Conservation (phyloP, 2,113 vertebrate genomes). For the Entelurus aequoreus region DNA sequence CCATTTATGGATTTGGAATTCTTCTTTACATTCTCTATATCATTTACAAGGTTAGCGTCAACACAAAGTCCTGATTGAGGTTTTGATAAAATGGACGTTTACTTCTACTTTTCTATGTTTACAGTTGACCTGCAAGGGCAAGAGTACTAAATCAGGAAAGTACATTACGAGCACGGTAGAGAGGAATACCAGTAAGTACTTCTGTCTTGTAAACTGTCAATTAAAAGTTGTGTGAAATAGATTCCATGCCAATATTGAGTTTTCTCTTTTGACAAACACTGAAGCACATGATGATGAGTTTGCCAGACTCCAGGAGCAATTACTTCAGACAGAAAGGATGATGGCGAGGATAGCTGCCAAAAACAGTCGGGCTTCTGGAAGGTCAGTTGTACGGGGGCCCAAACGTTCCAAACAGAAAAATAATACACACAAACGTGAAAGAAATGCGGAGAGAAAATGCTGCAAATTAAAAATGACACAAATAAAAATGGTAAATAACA, state of each 20-base stretch:
- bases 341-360: constrained; percentile 82
- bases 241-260: background rate
- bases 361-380: constrained; percentile 72
- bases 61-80: background rate
- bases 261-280: constrained; percentile 9
- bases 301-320: constrained; percentile 81
- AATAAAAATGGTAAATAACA: no score
- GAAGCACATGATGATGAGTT: constrained; percentile 80
- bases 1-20: constrained; percentile 94
- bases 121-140: constrained; percentile 82
- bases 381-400: constrained; percentile 54
- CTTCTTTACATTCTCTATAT: constrained; percentile 93
- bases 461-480: no score
- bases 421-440: background rate
- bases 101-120: constrained; percentile 22
- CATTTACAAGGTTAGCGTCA: constrained; percentile 82
- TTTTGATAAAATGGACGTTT: background rate
- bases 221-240: background rate
- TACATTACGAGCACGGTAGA: constrained; percentile 5
- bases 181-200: constrained; percentile 36
- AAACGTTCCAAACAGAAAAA: background rate
- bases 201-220: background rate
- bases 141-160: constrained; percentile 29
- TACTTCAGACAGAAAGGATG: constrained; percentile 81
- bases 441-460: no score